phyloP scores from a whole-genome alignment of 2,113 vertebrate species.

The Carassius carassius region DNA sequence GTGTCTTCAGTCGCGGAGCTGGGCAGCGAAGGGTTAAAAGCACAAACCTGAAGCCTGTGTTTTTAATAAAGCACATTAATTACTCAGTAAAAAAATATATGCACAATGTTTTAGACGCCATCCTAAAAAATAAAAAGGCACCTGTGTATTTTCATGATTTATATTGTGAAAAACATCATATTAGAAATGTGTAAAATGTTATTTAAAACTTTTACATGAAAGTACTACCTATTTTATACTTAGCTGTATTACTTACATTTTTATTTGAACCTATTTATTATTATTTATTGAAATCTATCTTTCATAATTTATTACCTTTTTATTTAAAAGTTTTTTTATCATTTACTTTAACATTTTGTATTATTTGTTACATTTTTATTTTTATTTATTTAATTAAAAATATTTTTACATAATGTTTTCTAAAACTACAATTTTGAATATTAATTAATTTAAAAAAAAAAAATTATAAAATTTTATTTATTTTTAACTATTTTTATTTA shows the following conservation, averaged over 20 bases:
- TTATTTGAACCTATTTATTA: neutral
- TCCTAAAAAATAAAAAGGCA: neutral
- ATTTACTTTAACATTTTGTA: neutral
- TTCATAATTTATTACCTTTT: neutral
- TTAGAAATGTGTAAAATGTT: neutral
- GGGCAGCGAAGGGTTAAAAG: too few species aligned
- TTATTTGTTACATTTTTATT: neutral
- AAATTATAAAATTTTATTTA: too few species aligned
- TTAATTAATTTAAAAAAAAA: too few species aligned
- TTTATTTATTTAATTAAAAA: too few species aligned
- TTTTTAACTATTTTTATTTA: too few species aligned
- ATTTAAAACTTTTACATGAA: neutral
- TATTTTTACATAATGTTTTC: too few species aligned
- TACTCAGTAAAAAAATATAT: neutral
- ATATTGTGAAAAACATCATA: neutral
- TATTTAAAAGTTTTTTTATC: neutral
- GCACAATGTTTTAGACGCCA: neutral
- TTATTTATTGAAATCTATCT: too few species aligned
- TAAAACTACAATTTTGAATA: too few species aligned
- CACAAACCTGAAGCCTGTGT: accelerated
- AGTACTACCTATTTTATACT: neutral
- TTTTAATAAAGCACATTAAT: neutral
- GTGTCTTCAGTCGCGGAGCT: too few species aligned
- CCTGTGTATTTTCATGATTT: neutral
- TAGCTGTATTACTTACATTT: neutral